Base-by-base conservation (phyloP, 2,113 vertebrate species). In the Hyla sarda region DNA sequence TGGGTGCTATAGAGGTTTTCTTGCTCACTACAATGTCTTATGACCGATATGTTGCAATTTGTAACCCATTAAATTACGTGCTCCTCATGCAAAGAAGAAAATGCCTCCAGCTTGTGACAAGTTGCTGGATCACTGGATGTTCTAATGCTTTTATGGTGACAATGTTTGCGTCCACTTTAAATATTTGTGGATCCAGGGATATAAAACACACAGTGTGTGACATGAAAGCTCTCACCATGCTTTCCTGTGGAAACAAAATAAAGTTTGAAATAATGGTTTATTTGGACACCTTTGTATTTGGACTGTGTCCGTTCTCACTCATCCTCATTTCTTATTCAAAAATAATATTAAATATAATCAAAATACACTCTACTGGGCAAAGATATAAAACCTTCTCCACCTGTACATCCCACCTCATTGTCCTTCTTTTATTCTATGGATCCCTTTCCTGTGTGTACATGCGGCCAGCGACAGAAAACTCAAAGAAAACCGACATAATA, bases 151-250 rank as follows among this genome's bases (percentile, higher is more conserved):
- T 41, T 47, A 9, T 58, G 2, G 21, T 73, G 30, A 41, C 41
- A 41, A 41, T 41, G 3, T 8, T 83, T 41, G 32, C 23, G 1
- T 76, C 86, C 14, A 76, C 50, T 2, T 67, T 89, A 16, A 16
- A 88, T 16, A 88, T 90, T 67, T 90, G 88, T 45, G 48, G 80
- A 9, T 87, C 52, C 12, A 83, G 85, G 14, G 9, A 81, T 14
- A 89, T 90, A 9, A 72, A 90, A 7, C 81, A 88, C 23, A 87
- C 87, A 71, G 82, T 87, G 12, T 91, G 88, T 79, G 88, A 91
- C 17, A 87, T 88, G 14, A 87, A 85, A 25, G 56, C 83, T 13
- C 28, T 89, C 19, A 23, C 88, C 0, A 78, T 89, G 21, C 82
- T 90, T 17, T 89, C 88, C n/a, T 91, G 83, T 60, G 78, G 85